A percentile compares a stretch with the other conserved stretches of the same genome.
Evolutionary conservation across 2,797 vertebrate species (phyloP).

Genomic region (Spea hammondii): DNA sequence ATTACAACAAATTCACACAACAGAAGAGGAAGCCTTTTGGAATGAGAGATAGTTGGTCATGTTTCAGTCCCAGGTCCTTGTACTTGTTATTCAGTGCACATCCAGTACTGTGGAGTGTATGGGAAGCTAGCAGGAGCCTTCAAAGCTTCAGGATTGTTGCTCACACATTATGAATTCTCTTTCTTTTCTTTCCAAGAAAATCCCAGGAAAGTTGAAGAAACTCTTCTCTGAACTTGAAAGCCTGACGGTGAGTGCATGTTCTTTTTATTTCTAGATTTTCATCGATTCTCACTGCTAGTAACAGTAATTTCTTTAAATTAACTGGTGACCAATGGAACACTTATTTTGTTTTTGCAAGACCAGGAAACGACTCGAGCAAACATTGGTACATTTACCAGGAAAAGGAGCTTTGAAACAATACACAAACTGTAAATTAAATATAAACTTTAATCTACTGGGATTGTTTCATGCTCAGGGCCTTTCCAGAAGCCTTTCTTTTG

Average conservation of each 20-base stretch:
- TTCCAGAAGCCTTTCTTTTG: too few relatives aligned
- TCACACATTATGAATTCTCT: conserved; percentile 42
- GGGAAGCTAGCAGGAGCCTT: conserved; percentile 17
- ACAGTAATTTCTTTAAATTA: not conserved
- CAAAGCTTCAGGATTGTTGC: not conserved
- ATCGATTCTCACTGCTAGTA: not conserved
- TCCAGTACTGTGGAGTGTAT: not conserved
- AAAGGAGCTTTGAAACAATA: not conserved
- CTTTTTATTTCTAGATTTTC: conserved; percentile 6
- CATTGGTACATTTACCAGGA: not conserved
- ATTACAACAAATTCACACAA: too few relatives aligned
- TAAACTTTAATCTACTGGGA: too few relatives aligned
- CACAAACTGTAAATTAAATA: too few relatives aligned
- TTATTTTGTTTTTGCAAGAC: not conserved
- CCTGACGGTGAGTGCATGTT: conserved; percentile 83
- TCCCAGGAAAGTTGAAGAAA: conserved; percentile 96
- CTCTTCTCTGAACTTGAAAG: conserved; percentile 94
- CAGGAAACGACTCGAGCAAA: not conserved
- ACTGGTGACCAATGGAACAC: not conserved
- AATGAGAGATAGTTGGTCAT: too few relatives aligned
- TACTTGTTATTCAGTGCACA: conserved; percentile 37
- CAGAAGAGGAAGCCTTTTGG: too few relatives aligned
- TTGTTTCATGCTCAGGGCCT: too few relatives aligned
- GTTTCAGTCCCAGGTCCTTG: not conserved
- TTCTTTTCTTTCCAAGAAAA: conserved; percentile 77